These are phyloP conservation scores for Urocolius indicus DNA, from an alignment of 2,113 vertebrate genomes.

Conservation along the genomic window DNA sequence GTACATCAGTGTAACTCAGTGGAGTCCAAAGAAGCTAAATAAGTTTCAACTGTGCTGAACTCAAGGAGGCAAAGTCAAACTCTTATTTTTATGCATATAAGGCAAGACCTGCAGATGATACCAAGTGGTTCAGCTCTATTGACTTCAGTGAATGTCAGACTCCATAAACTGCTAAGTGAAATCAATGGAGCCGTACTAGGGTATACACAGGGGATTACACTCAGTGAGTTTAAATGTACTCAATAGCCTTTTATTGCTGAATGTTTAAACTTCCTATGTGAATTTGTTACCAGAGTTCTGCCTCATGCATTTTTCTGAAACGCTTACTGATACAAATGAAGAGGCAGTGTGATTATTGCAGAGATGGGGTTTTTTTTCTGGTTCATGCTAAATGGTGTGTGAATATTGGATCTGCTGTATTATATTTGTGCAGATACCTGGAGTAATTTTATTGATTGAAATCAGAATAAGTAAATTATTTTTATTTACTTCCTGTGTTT, in stretches of 20 bases:
- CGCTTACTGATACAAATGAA: background rate
- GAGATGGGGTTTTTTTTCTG: background rate
- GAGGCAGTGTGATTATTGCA: background rate
- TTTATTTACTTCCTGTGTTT: background rate
- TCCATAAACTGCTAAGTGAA: no score
- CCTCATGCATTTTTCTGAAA: background rate
- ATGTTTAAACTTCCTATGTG: background rate
- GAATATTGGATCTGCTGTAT: background rate
- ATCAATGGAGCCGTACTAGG: no score
- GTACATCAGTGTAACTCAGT: no score
- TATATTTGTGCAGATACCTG: background rate
- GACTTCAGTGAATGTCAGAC: no score
- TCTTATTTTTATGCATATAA: no score
- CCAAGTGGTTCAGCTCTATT: no score
- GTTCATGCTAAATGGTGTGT: background rate
- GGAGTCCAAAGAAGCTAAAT: no score
- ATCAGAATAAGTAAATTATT: constrained; percentile 13
- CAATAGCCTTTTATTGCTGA: constrained; percentile 3
- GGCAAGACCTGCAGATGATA: no score
- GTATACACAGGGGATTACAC: background rate
- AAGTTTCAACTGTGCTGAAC: no score
- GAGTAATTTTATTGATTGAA: constrained; percentile 15
- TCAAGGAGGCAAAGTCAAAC: no score
- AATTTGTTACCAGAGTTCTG: background rate
- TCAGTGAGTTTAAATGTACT: background rate